Evolutionary conservation across 2,797 vertebrate species (phyloP).

Genomic region (Oreochromis mossambicus): DNA sequence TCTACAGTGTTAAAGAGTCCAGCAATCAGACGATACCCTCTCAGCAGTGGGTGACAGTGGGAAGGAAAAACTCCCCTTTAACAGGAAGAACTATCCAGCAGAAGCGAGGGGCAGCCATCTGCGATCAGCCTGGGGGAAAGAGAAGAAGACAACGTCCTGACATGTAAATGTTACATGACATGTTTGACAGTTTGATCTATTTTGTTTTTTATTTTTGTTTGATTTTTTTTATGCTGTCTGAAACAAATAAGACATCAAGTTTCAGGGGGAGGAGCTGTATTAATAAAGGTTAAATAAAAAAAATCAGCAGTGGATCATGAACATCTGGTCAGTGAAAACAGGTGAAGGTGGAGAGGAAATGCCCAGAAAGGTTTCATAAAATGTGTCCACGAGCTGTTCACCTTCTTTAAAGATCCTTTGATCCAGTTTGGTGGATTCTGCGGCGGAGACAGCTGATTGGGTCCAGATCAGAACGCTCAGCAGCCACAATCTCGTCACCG

Average conservation of each 20-base stretch:
- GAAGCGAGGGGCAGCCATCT: not conserved
- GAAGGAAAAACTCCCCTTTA: not conserved
- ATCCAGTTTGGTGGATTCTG: not conserved
- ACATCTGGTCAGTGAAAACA: not conserved
- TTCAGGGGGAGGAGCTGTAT: not conserved
- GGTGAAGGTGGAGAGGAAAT: not conserved
- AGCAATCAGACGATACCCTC: rapidly evolving
- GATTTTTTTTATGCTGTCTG: no score
- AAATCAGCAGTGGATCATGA: not conserved
- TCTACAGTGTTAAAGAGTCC: not conserved
- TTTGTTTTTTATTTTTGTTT: no score
- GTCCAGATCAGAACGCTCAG: not conserved
- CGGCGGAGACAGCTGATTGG: not conserved
- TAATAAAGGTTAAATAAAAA: not conserved
- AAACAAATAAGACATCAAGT: rapidly evolving
- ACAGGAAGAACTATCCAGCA: not conserved
- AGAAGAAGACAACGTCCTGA: rapidly evolving
- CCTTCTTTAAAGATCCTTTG: not conserved
- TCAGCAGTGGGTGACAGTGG: not conserved
- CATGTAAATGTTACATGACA: not conserved
- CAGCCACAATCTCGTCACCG: not conserved
- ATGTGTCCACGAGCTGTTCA: not conserved
- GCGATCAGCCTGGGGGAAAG: not conserved
- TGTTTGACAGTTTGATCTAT: no score
- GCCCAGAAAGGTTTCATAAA: not conserved